Base-by-base conservation (phyloP, 2,888 invertebrate species). In the Mamestra brassicae region DNA sequence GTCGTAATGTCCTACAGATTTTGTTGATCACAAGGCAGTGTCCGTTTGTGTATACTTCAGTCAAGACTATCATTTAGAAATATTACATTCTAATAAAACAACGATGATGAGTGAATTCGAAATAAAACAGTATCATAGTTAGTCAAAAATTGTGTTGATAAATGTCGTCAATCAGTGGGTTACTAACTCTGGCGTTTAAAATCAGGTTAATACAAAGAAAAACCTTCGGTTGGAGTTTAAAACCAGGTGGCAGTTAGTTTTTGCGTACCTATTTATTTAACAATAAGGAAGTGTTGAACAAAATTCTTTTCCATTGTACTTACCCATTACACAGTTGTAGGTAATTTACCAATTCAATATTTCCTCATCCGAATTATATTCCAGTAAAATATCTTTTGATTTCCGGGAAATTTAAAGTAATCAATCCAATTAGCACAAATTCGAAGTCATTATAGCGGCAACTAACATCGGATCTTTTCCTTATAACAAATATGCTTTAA, bases 371-470 rank as follows among this genome's bases (percentile, higher is more conserved):
- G 10, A 64, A 64, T 17, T 4, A 75, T 45, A 34, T 47, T 10
- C 34, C 4, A 13, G 13, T 11, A 47, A 55, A 10, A 42, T 62
- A 55, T 57, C 54, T 47, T n/a, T 42, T 6, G 13, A 10, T 42
- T 60, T 36, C 13, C 17, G 15, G 54, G 42, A 80, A 66, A 34
- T 62, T 42, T 7, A 45, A 45, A 50, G 34, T 15, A 66, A 80
- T 50, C 11, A 11, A 66, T 45, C 17, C 0, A 66, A 55, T 62
- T 17, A 42, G 6, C 45, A 54, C 52, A 60, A 71, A n/a, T 7
- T 3, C 34, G 8, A 68, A 50, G 38, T 47, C 2, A 38, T 17
- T 70, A 45, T 15, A 47, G 36, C 65, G 47, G 6, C 3, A 36
- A 47, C 64, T 69, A 50, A 42, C 15, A 50, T 38, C 4, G 11